A percentile compares a stretch with the other conserved stretches of the same genome.
Conservation (phyloP, 2,888 invertebrate species). For the Tubiluchus corallicola region DNA sequence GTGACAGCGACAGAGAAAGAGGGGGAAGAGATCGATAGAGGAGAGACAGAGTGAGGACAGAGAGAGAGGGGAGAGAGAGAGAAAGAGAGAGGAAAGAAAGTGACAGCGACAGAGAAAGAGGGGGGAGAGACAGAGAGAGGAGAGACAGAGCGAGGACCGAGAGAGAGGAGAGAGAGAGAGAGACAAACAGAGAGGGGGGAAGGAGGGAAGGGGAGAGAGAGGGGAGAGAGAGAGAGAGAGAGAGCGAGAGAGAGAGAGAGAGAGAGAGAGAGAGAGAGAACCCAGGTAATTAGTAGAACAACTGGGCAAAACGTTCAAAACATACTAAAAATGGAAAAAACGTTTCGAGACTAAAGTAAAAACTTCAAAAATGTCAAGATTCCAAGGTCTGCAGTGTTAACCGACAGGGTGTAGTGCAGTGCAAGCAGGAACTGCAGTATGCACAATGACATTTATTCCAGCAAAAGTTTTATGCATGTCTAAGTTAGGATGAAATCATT, state of each 20-base stretch:
- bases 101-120: not conserved
- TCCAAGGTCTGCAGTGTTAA: too few relatives aligned
- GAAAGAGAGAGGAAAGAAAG: too few relatives aligned
- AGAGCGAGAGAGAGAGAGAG: slow-evolving; percentile 1
- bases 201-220: too few relatives aligned
- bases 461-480: too few relatives aligned
- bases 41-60: not conserved
- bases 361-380: too few relatives aligned
- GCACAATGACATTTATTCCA: too few relatives aligned
- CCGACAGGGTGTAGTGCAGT: too few relatives aligned
- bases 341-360: too few relatives aligned
- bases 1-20: not conserved
- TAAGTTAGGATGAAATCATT: too few relatives aligned
- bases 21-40: not conserved
- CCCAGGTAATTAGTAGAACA: not conserved
- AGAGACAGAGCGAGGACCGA: not conserved
- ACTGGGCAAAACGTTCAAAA: not conserved
- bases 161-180: not conserved
- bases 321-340: too few relatives aligned
- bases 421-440: too few relatives aligned
- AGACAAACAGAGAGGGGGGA: not conserved
- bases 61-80: too few relatives aligned
- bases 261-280: slow-evolving; percentile 3
- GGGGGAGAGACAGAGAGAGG: slow-evolving; percentile 1
- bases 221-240: slow-evolving; percentile 3